These are phyloP conservation scores for Pentalonia nigronervosa DNA, from an alignment of 1,140 invertebrate genomes.

Conservation along the genomic window DNA sequence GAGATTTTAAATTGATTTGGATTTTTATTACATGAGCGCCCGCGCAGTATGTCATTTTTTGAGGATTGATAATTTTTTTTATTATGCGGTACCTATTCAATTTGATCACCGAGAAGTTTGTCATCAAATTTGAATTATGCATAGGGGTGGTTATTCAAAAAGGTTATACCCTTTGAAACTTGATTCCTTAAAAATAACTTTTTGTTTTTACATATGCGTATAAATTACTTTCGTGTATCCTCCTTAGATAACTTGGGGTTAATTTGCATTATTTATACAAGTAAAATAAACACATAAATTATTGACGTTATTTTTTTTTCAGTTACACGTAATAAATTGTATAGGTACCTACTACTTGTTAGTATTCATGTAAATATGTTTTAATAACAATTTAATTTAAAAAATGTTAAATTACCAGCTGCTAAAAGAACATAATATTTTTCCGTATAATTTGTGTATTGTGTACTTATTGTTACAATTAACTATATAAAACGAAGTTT, in stretches of 20 bases:
- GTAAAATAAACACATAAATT: background rate
- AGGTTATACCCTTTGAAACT: background rate
- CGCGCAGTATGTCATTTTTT: conserved; percentile 40
- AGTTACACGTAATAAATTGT: background rate
- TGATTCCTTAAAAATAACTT: background rate
- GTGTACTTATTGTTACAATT: background rate
- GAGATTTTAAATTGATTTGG: conserved; percentile 23
- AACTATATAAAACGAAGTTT: background rate
- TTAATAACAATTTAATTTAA: background rate
- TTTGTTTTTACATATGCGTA: background rate
- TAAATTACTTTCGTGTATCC: background rate
- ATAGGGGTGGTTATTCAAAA: background rate
- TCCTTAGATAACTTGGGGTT: background rate
- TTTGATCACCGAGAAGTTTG: background rate
- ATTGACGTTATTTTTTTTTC: background rate
- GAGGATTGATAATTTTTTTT: background rate
- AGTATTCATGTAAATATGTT: background rate
- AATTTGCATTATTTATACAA: background rate
- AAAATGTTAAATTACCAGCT: background rate
- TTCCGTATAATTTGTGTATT: background rate
- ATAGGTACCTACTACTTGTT: background rate
- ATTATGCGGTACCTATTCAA: background rate
- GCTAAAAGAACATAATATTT: background rate
- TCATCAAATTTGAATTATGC: conserved; percentile 3
- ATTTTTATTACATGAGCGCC: background rate